These are phyloP conservation scores for Neosalanx taihuensis DNA, from an alignment of 2,797 vertebrate genomes.

Conservation along the genomic window DNA sequence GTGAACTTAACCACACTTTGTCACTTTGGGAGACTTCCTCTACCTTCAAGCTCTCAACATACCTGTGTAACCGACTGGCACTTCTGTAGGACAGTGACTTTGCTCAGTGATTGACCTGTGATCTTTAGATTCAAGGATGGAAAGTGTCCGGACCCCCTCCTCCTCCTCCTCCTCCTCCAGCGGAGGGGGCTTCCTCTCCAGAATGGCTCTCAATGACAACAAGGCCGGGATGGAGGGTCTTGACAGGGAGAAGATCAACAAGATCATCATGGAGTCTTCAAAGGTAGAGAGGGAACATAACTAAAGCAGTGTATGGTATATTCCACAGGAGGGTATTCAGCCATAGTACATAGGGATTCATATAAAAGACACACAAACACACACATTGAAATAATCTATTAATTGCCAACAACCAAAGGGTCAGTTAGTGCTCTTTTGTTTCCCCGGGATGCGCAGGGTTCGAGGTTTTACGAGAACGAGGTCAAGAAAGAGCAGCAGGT, in stretches of 20 bases:
- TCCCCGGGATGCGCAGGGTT: constrained; percentile 51
- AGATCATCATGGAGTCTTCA: constrained; percentile 92
- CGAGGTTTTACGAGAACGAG: constrained; percentile 79
- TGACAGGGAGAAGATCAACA: constrained; percentile 96
- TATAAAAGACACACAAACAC: background rate
- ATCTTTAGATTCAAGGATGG: constrained; percentile 44
- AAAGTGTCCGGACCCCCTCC: constrained; percentile 27
- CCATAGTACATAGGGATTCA: too few species aligned
- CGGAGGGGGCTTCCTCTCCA: constrained; percentile 78
- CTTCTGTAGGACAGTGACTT: too few species aligned
- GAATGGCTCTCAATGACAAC: constrained; percentile 96
- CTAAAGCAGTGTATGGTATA: too few species aligned
- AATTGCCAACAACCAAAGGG: too few species aligned
- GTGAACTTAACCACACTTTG: too few species aligned
- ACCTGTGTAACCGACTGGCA: background rate
- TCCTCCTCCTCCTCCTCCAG: background rate
- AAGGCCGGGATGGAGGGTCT: constrained; percentile 98
- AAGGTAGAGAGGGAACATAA: constrained; percentile 72
- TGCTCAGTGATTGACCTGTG: too few species aligned
- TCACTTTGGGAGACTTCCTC: too few species aligned
- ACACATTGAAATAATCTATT: too few species aligned
- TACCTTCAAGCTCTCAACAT: background rate
- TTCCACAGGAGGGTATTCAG: too few species aligned
- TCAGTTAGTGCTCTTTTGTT: background rate
- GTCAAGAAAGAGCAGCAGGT: constrained; percentile 80